These are phyloP conservation scores for Diplolepis rosae DNA, from an alignment of 2,888 invertebrate genomes.

Conservation along the genomic window DNA sequence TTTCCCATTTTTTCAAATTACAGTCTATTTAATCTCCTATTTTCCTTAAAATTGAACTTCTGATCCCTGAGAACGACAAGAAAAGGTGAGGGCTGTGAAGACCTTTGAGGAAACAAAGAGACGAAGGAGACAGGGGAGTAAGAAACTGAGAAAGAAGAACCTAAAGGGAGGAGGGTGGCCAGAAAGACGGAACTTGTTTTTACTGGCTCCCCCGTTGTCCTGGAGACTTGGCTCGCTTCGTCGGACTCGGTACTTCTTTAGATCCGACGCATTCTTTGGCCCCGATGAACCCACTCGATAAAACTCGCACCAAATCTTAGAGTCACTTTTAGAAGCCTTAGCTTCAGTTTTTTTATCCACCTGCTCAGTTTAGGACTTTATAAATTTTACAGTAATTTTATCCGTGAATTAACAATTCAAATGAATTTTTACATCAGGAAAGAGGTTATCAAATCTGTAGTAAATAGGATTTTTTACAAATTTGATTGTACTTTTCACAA, in stretches of 20 bases:
- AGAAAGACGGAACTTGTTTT: slow-evolving; percentile 58
- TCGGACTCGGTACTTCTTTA: slow-evolving; percentile 56
- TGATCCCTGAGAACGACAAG: slow-evolving; percentile 29
- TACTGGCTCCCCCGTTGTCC: slow-evolving; percentile 50
- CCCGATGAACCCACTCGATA: slow-evolving; percentile 71
- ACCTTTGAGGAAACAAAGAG: slow-evolving; percentile 38
- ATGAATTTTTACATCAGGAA: too few relatives aligned
- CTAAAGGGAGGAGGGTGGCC: slow-evolving; percentile 43
- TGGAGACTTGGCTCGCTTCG: slow-evolving; percentile 48
- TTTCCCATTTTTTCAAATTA: too few relatives aligned
- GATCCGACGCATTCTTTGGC: slow-evolving; percentile 60
- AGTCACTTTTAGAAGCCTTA: slow-evolving; percentile 36
- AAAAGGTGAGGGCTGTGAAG: slow-evolving; percentile 32
- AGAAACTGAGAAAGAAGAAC: slow-evolving; percentile 42
- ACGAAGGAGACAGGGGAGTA: slow-evolving; percentile 34
- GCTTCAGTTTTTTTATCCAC: too few relatives aligned
- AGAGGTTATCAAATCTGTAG: too few relatives aligned
- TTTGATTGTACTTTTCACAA: too few relatives aligned
- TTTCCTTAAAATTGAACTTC: too few relatives aligned
- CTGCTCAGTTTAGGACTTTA: too few relatives aligned
- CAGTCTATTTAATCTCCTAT: too few relatives aligned
- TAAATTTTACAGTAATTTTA: too few relatives aligned
- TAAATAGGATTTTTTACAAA: too few relatives aligned
- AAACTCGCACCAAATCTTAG: slow-evolving; percentile 62
- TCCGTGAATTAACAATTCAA: too few relatives aligned